phyloP scores from a whole-genome alignment of 2,113 vertebrate genomes.

The Pelobates fuscus region DNA sequence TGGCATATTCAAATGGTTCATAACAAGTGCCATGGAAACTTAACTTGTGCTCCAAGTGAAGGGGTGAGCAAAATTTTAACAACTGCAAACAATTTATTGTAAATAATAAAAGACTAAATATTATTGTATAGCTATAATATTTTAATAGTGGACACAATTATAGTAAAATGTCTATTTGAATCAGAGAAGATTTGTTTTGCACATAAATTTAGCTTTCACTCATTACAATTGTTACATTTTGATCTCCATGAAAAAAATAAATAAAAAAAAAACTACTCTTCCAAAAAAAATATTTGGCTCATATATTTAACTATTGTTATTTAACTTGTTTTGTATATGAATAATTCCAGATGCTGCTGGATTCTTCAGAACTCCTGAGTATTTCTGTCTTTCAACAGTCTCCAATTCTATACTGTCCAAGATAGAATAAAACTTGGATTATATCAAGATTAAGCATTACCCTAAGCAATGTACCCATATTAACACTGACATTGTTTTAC shows the following conservation, averaged over 20 bases:
- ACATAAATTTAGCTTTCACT: constrained; percentile 39
- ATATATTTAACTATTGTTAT: constrained; percentile 10
- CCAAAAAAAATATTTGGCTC: constrained; percentile 45
- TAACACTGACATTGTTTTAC: constrained; percentile 24
- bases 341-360: constrained; percentile 49
- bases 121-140: too few relatives aligned
- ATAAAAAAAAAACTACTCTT: constrained; percentile 19
- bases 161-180: too few relatives aligned
- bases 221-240: constrained; percentile 26
- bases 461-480: constrained; percentile 33
- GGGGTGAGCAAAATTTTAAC: too few relatives aligned
- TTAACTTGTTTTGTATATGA: constrained; percentile 26
- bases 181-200: neutral
- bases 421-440: constrained; percentile 30
- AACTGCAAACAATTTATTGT: too few relatives aligned
- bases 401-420: constrained; percentile 46
- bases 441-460: constrained; percentile 32
- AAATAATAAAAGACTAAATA: too few relatives aligned
- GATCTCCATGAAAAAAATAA: constrained; percentile 20
- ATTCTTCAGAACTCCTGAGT: constrained; percentile 43
- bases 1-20: too few relatives aligned
- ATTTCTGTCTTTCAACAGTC: constrained; percentile 49
- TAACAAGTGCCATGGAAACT: too few relatives aligned
- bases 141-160: too few relatives aligned
- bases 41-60: too few relatives aligned